Evolutionary conservation across 1,140 invertebrate species (phyloP), one percentile per base, ranked within the genome.

Genomic region (Diachasma alloeum): DNA sequence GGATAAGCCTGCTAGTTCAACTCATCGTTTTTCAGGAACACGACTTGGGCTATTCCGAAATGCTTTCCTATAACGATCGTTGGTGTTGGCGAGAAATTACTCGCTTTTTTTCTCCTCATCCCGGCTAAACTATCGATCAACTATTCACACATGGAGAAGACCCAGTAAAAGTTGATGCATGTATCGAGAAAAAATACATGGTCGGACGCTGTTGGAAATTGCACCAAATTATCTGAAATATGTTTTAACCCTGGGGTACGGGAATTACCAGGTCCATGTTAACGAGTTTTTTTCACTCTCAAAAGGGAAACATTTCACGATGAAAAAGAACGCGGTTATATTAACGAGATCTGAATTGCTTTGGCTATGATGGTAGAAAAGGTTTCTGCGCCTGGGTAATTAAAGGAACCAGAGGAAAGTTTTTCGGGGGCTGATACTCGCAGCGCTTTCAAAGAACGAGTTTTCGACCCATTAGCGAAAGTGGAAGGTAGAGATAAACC

Each of bases 401-500:
- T 68, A 68, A 68, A 68, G 36, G 66, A 39, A 68, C 36, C 26
- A 68, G 31, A n/a, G 4, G 17, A 68, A 68, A 68, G 66, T 68
- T 68, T 68, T 39, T 68, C 3, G n/a, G 36, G 31, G n/a, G 31
- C 10, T 36, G 26, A 36, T 68, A 31, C 59, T 4, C 59, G 8
- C 1, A 63, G 59, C 36, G 5, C 63, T 66, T 31, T 56, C 44
- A 53, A 73, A 77, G 78, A 80, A 81, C 76, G 66, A 68, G 66
- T 78, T 76, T 72, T 66, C 13, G 72, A 15, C 36, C 79, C 81
- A 82, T 81, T 81, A 81, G 79, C 76, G 71, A 76, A 74, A 81
- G 77, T 81, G 77, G 72, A 75, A 79, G 78, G 69, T 56, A 73
- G 48, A 37, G 72, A 74, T 73, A 73, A 63, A 48, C 42, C 39